phyloP scores from a whole-genome alignment of 92 coral and sea anemone species.

The Galaxea fascicularis region DNA sequence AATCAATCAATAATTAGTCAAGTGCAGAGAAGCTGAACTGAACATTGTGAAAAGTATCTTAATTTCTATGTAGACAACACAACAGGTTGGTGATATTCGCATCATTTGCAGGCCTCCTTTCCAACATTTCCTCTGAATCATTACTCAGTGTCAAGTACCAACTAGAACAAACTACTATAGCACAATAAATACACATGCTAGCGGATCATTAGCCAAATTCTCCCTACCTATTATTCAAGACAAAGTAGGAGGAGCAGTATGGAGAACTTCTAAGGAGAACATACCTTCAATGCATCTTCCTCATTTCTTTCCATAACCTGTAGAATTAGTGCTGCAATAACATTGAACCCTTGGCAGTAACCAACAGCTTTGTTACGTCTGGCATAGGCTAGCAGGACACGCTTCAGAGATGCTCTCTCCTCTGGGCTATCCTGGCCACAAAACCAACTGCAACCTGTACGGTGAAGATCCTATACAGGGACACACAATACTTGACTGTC shows the following conservation, averaged over 20 bases:
- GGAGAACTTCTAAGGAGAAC: background rate
- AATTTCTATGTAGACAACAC: too few species aligned
- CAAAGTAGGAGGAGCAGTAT: background rate
- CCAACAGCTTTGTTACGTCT: conserved; percentile 98
- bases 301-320: conserved; percentile 98
- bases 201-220: too few species aligned
- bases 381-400: conserved; percentile 96
- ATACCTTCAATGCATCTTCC: conserved; percentile 97
- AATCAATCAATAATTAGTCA: too few species aligned
- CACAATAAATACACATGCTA: too few species aligned
- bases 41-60: too few species aligned
- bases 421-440: conserved; percentile 98
- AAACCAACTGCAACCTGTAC: conserved; percentile 99
- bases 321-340: conserved; percentile 93
- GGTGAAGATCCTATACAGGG: conserved; percentile 87
- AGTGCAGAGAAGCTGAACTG: too few species aligned
- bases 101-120: too few species aligned
- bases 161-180: too few species aligned
- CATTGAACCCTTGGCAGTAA: conserved; percentile 99
- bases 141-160: too few species aligned
- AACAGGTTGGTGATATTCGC: too few species aligned
- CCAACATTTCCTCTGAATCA: too few species aligned
- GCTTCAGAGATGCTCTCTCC: conserved; percentile 94
- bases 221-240: background rate
- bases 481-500: background rate